phyloP scores from a whole-genome alignment of 1,140 invertebrate species.

The Hylaeus anthracinus region DNA sequence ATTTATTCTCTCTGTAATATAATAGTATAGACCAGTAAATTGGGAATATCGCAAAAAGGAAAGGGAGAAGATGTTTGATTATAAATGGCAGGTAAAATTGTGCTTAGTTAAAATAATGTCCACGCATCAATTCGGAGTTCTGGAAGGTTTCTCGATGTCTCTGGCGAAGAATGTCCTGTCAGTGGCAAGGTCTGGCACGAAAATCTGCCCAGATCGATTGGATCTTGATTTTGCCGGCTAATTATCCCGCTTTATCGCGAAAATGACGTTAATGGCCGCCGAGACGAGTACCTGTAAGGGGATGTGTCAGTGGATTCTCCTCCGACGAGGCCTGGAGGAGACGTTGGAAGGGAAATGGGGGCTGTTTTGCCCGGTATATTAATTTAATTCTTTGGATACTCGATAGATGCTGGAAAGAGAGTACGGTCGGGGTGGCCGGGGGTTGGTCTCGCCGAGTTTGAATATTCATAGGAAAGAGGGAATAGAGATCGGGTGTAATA shows the following conservation, averaged over 20 bases:
- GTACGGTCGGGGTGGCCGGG: slow-evolving; percentile 42
- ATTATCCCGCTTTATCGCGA: slow-evolving; percentile 55
- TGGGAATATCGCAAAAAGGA: too few relatives aligned
- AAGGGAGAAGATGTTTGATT: too few relatives aligned
- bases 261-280: slow-evolving; percentile 72
- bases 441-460: slow-evolving; percentile 70
- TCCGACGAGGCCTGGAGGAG: slow-evolving; percentile 41
- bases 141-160: too few relatives aligned
- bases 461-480: slow-evolving; percentile 80
- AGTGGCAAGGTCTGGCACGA: not conserved
- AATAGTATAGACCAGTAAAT: too few relatives aligned
- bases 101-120: too few relatives aligned
- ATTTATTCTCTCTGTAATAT: too few relatives aligned
- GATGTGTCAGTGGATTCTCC: slow-evolving; percentile 49
- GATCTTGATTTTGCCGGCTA: slow-evolving; percentile 53
- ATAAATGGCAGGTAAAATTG: too few relatives aligned
- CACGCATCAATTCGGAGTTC: too few relatives aligned
- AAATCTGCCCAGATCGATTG: slow-evolving; percentile 54
- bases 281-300: slow-evolving; percentile 68
- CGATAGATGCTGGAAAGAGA: slow-evolving; percentile 74
- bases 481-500: slow-evolving; percentile 80
- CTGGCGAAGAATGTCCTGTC: not conserved
- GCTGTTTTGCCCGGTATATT: slow-evolving; percentile 78
- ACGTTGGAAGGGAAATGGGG: slow-evolving; percentile 38
- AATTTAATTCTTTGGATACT: slow-evolving; percentile 80